phyloP scores from a whole-genome alignment of 2,797 vertebrate genomes.

The Sebastiscus tertius region DNA sequence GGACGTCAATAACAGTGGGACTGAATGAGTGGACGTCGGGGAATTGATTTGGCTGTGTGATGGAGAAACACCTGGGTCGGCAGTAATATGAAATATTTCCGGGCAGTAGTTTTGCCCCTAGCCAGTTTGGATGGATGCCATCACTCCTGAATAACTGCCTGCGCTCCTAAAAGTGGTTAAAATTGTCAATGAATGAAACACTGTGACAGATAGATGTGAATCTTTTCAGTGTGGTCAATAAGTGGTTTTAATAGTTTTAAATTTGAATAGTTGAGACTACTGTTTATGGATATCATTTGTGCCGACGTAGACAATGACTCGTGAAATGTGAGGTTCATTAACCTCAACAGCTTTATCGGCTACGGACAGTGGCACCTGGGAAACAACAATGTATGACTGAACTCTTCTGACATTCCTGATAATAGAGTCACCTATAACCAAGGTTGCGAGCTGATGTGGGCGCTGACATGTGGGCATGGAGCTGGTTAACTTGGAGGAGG shows the following conservation, averaged over 20 bases:
- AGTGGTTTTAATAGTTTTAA: not conserved
- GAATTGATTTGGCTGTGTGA: not conserved
- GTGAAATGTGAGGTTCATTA: not conserved
- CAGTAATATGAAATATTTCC: not conserved
- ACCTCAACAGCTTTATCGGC: not conserved
- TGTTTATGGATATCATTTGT: not conserved
- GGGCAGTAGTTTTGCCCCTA: not conserved
- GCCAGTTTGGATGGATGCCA: not conserved
- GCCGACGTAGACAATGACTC: not conserved
- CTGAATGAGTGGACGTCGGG: not conserved
- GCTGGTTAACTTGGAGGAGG: not conserved
- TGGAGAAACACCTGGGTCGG: not conserved
- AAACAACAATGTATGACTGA: not conserved
- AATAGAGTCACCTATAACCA: not conserved
- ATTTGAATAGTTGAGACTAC: not conserved
- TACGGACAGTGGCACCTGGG: not conserved
- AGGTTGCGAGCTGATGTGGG: not conserved
- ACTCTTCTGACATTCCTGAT: not conserved
- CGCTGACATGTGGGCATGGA: not conserved
- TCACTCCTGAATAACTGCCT: not conserved
- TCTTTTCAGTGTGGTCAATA: not conserved
- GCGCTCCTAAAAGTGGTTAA: not conserved
- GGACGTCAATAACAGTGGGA: not conserved
- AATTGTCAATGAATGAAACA: not conserved
- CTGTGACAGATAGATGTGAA: not conserved